These are phyloP conservation scores for Knipowitschia caucasica DNA, from an alignment of 2,797 vertebrate genomes.

Conservation along the genomic window DNA sequence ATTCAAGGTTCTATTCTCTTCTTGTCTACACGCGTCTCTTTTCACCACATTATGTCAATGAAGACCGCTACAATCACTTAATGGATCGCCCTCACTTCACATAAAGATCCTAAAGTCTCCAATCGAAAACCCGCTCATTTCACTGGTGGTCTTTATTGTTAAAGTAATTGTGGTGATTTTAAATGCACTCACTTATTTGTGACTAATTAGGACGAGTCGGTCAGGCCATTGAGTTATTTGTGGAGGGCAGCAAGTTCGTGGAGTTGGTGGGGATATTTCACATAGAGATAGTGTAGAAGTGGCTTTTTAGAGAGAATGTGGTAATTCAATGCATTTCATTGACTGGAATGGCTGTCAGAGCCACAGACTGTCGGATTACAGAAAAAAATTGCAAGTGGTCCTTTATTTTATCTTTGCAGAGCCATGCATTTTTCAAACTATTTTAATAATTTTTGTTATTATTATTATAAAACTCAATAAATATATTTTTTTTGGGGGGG, in stretches of 20 bases:
- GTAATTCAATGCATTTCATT: conserved; percentile 15
- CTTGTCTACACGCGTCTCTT: conserved; percentile 22
- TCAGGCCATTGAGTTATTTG: conserved; percentile 45
- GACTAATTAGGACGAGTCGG: conserved; percentile 59
- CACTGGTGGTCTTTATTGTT: conserved; percentile 70
- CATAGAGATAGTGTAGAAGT: conserved; percentile 4
- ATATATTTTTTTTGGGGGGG: too few species aligned
- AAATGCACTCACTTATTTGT: conserved; percentile 66
- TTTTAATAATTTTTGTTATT: neutral
- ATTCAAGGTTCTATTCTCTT: too few species aligned
- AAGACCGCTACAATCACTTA: conserved; percentile 65
- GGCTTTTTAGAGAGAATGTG: neutral
- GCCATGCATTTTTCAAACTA: neutral
- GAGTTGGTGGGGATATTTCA: conserved; percentile 26
- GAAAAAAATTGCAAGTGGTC: neutral
- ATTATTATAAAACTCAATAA: too few species aligned
- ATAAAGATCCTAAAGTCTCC: conserved; percentile 58
- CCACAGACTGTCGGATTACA: neutral
- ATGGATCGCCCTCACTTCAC: conserved; percentile 60
- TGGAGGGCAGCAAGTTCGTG: conserved; percentile 31
- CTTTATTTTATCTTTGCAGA: neutral
- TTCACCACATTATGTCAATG: conserved; percentile 54
- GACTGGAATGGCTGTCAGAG: conserved; percentile 3
- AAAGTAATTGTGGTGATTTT: conserved; percentile 63
- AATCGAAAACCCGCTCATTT: conserved; percentile 65